phyloP scores from a whole-genome alignment of 1,140 invertebrate genomes.

The Tenebrio molitor region DNA sequence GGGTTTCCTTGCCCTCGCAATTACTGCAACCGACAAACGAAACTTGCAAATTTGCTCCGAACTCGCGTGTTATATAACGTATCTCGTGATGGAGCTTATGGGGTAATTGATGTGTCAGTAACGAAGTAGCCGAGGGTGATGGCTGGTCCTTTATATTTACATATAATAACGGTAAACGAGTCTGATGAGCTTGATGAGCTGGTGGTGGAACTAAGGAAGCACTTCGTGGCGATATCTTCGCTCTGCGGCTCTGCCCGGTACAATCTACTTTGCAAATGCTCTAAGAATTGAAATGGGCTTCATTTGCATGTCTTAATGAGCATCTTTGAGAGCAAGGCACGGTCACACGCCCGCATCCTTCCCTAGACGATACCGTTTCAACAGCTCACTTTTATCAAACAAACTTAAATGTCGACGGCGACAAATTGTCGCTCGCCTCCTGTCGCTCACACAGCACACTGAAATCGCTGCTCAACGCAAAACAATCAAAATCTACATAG shows the following conservation, averaged over 20 bases:
- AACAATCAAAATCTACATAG: no score
- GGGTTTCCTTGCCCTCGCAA: slow-evolving; percentile 15
- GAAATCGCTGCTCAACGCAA: no score
- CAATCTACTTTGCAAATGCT: slow-evolving; percentile 60
- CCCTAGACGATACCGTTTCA: slow-evolving; percentile 55
- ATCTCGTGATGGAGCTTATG: slow-evolving; percentile 25
- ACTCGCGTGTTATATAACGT: slow-evolving; percentile 29
- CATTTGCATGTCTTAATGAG: slow-evolving; percentile 65
- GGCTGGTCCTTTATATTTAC: slow-evolving; percentile 43
- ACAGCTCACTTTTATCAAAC: slow-evolving; percentile 60
- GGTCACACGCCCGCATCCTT: slow-evolving; percentile 49
- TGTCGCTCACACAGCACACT: no score
- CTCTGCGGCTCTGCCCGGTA: slow-evolving; percentile 43
- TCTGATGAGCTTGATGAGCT: slow-evolving; percentile 43
- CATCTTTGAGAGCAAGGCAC: slow-evolving; percentile 57
- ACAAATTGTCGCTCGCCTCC: slow-evolving; percentile 53
- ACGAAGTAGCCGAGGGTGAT: slow-evolving; percentile 36
- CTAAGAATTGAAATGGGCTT: slow-evolving; percentile 62
- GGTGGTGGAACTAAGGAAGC: slow-evolving; percentile 33
- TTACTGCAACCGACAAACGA: slow-evolving; percentile 35
- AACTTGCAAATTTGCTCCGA: background rate
- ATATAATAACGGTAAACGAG: slow-evolving; percentile 40
- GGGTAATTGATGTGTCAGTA: slow-evolving; percentile 29
- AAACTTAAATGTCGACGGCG: slow-evolving; percentile 53
- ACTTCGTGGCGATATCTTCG: slow-evolving; percentile 42